Evolutionary conservation across 2,888 invertebrate species (phyloP).

Genomic region (Drosophila paranaensis): DNA sequence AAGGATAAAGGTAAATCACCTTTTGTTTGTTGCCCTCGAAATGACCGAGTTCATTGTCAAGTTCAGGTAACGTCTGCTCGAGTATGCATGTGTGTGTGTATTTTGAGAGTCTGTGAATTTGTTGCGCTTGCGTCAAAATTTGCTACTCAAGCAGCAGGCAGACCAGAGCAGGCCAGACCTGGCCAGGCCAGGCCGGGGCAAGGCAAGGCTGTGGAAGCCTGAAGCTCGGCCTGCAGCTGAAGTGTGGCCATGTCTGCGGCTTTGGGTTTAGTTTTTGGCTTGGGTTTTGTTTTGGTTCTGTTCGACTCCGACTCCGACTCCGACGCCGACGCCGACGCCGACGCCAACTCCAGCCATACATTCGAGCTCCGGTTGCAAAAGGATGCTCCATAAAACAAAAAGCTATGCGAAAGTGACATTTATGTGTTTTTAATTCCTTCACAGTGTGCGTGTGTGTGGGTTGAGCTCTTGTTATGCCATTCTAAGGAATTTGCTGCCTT

Average conservation of each 20-base stretch:
- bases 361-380: slow-evolving; percentile 34
- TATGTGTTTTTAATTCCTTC: slow-evolving; percentile 77
- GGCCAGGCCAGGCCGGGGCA: not conserved
- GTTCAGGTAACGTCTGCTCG: slow-evolving; percentile 66
- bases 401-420: slow-evolving; percentile 75
- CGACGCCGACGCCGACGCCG: too few species aligned
- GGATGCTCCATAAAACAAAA: slow-evolving; percentile 77
- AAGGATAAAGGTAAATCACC: slow-evolving; percentile 79
- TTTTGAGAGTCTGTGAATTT: slow-evolving; percentile 49
- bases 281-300: slow-evolving; percentile 29
- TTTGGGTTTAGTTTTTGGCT: slow-evolving; percentile 46
- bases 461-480: slow-evolving; percentile 51
- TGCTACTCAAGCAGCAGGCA: slow-evolving; percentile 48
- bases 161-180: not conserved
- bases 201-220: slow-evolving; percentile 11
- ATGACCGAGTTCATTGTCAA: slow-evolving; percentile 77
- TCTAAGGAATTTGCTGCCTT: slow-evolving; percentile 61
- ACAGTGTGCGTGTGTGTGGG: slow-evolving; percentile 2
- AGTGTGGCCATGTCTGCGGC: slow-evolving; percentile 67
- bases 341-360: slow-evolving; percentile 3
- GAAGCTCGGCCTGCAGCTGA: slow-evolving; percentile 57
- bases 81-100: slow-evolving; percentile 10
- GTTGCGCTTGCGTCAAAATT: slow-evolving; percentile 76
- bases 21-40: slow-evolving; percentile 76
- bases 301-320: not conserved